Conservation (phyloP, 1,140 invertebrate species). For the Thaumatotibia leucotreta region DNA sequence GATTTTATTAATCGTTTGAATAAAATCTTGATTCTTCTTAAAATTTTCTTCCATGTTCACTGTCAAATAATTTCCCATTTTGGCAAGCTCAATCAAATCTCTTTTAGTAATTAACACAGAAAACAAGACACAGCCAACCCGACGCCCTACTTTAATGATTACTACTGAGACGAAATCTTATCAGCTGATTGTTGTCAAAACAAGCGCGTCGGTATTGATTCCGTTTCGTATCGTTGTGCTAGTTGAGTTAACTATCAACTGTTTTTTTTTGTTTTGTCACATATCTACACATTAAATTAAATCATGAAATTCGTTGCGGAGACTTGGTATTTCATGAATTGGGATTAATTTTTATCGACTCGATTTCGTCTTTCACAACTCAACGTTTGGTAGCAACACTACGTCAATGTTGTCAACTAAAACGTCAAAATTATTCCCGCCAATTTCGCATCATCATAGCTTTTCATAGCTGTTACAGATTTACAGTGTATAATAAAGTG, state of each 20-base stretch:
- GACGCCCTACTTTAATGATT: background rate
- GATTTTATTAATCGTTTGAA: constrained; percentile 81
- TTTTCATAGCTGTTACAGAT: background rate
- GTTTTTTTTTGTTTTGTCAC: no score
- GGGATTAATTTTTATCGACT: no score
- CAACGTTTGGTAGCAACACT: background rate
- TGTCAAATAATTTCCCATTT: constrained; percentile 57
- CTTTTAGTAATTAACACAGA: background rate
- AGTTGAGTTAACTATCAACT: no score
- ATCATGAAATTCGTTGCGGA: background rate
- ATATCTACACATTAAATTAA: no score
- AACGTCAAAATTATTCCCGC: constrained; percentile 13
- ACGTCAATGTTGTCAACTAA: background rate
- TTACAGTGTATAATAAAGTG: no score
- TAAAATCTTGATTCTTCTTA: constrained; percentile 84
- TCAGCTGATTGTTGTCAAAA: constrained; percentile 11
- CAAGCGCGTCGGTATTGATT: background rate
- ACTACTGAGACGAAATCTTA: background rate
- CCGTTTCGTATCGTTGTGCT: background rate
- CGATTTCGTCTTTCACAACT: background rate
- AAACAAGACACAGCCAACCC: constrained; percentile 10
- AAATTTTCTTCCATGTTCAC: constrained; percentile 73
- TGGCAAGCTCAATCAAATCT: background rate
- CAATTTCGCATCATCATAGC: constrained; percentile 14
- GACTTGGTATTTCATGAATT: no score